These are phyloP conservation scores for Prenolepis imparis DNA, from an alignment of 2,888 invertebrate species.

Conservation along the genomic window DNA sequence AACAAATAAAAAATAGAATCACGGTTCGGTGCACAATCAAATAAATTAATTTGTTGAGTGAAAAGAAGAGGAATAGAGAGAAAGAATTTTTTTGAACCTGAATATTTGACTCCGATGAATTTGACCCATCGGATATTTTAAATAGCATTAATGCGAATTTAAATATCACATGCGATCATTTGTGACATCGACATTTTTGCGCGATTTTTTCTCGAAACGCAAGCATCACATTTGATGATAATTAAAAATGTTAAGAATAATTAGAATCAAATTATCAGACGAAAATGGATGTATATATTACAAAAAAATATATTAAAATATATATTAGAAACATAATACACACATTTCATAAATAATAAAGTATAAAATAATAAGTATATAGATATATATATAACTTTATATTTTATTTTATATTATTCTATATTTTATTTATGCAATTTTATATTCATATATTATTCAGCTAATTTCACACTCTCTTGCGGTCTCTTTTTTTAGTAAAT, in stretches of 20 bases:
- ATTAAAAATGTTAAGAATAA: not conserved
- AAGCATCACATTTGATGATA: not conserved
- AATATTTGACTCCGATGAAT: slow-evolving; percentile 26
- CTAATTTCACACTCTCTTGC: not conserved
- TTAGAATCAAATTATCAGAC: not conserved
- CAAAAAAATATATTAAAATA: not conserved
- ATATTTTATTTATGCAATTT: not conserved
- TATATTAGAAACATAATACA: not conserved
- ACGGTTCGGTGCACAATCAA: slow-evolving; percentile 22
- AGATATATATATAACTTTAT: not conserved
- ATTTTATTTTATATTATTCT: not conserved
- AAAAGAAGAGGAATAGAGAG: not conserved
- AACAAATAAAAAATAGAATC: slow-evolving; percentile 33
- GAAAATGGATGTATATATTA: not conserved
- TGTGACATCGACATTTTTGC: not conserved
- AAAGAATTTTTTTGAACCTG: not conserved
- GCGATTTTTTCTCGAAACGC: not conserved
- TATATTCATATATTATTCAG: not conserved
- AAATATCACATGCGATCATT: slow-evolving; percentile 14
- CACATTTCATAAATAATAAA: not conserved
- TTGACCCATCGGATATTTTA: not conserved
- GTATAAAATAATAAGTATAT: too few species aligned
- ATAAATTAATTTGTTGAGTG: slow-evolving; percentile 40
- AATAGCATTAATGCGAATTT: not conserved
- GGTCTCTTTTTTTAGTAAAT: not conserved